Base-by-base conservation (phyloP, 2,888 invertebrate genomes). In the Meiosimyza platycephala region DNA sequence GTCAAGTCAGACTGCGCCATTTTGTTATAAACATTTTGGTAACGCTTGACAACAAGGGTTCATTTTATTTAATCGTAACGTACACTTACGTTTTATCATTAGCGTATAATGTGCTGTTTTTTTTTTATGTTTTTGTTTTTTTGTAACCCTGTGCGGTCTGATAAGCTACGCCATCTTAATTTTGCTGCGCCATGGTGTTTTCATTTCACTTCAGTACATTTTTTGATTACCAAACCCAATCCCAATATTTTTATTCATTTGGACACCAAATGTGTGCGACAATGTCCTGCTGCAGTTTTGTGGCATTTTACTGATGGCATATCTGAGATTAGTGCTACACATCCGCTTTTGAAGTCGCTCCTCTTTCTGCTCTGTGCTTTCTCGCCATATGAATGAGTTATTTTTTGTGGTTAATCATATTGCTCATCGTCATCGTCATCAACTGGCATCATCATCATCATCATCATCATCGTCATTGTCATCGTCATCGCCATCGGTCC, bases 311-410 rank as follows among this genome's bases (percentile, higher is more conserved):
- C 59, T 62, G 75, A 75, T 74, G 67, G 68, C 54, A 74, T 75
- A 74, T 74, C 64, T 67, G 12, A 72, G 75, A 75, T 75, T 72
- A 74, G 52, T 51, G 28, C 50, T 47, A 50, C 67, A 74, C 73
- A 73, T 72, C 73, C 75, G 72, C 57, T 73, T n/a, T 70, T 63
- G 70, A 70, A 70, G 63, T 54, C 16, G 4, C 13, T 59, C 12
- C 55, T 55, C 18, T 28, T 7, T 11, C 50, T 72, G 72, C 69
- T 74, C 50, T 40, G 67, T 72, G 74, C 77, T 72, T 73, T 81
- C 81, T 81, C n/a, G n/a, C n/a, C n/a, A 82, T 83, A 84, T 83
- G 83, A 83, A 83, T 83, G 83, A 83, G 83, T 84, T 83, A 82
- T 83, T 83, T 84, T 79, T 79, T 60, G 59, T 60, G 59, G 59